phyloP scores from a whole-genome alignment of 1,140 invertebrate genomes.

The Trichoplusia ni region DNA sequence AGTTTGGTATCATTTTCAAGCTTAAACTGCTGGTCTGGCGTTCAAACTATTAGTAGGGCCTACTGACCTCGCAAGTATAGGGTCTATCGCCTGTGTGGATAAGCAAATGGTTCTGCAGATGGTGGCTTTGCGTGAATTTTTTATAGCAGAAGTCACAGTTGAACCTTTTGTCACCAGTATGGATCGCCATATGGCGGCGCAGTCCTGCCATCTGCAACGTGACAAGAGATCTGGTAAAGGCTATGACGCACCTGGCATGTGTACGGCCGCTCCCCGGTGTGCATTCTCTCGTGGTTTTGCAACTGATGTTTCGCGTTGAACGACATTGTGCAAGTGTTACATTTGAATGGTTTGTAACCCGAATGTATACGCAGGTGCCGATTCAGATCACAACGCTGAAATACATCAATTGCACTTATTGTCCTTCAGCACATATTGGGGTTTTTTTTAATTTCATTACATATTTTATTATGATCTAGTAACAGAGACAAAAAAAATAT shows the following conservation, averaged over 20 bases:
- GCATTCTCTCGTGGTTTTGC: conserved; percentile 83
- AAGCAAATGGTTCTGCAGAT: conserved; percentile 89
- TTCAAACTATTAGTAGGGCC: not conserved
- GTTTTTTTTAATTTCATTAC: too few species aligned
- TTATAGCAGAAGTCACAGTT: conserved; percentile 84
- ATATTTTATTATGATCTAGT: too few species aligned
- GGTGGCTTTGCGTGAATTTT: conserved; percentile 91
- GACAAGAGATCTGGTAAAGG: conserved; percentile 29
- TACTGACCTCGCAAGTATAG: conserved; percentile 83
- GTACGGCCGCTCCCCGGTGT: conserved; percentile 83
- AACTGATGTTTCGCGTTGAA: conserved; percentile 82
- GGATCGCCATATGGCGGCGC: conserved; percentile 79
- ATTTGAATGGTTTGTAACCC: conserved; percentile 80
- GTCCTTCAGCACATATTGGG: conserved; percentile 26
- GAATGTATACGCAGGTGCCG: conserved; percentile 79
- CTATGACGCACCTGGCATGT: conserved; percentile 81
- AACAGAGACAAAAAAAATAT: not conserved
- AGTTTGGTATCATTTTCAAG: too few species aligned
- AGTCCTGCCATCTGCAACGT: conserved; percentile 37
- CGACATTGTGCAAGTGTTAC: conserved; percentile 79
- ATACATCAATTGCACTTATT: conserved; percentile 45
- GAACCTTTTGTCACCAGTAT: conserved; percentile 80
- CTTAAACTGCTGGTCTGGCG: not conserved
- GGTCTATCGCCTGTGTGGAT: conserved; percentile 89
- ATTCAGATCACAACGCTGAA: conserved; percentile 76